phyloP scores from a whole-genome alignment of 2,797 vertebrate genomes.

The Ctenochaetus hawaiiensis region DNA sequence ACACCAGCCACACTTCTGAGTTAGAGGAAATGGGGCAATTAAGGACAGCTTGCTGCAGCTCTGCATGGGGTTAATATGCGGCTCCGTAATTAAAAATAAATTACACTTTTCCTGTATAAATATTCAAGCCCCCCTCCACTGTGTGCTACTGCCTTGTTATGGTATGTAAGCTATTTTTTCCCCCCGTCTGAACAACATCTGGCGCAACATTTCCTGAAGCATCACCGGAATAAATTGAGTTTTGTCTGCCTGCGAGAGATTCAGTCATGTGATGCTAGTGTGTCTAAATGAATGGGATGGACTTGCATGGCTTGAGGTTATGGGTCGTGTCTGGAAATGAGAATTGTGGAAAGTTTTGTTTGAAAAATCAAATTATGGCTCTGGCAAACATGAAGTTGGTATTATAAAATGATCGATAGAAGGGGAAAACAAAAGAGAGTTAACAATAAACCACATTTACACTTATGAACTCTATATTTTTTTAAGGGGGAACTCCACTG shows the following conservation, averaged over 20 bases:
- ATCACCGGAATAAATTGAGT: constrained; percentile 80
- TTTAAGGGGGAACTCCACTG: neutral
- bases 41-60: constrained; percentile 87
- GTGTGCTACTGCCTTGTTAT: constrained; percentile 81
- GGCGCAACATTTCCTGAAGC: constrained; percentile 83
- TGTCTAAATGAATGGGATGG: constrained; percentile 69
- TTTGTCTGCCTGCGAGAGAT: constrained; percentile 73
- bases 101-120: constrained; percentile 88
- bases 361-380: constrained; percentile 28
- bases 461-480: neutral
- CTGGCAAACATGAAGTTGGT: constrained; percentile 23
- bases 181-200: constrained; percentile 85
- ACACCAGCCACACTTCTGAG: constrained; percentile 72
- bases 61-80: constrained; percentile 89
- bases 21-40: constrained; percentile 89
- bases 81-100: constrained; percentile 89
- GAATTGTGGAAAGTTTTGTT: constrained; percentile 44
- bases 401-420: constrained; percentile 18
- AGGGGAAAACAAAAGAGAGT: neutral
- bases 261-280: constrained; percentile 67
- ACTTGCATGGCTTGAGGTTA: constrained; percentile 67
- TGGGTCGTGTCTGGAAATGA: constrained; percentile 50
- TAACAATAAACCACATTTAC: neutral
- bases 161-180: constrained; percentile 78
- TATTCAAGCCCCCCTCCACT: constrained; percentile 82